Base-by-base conservation (phyloP, 2,113 vertebrate species). In the Eupsittula cactorum region DNA sequence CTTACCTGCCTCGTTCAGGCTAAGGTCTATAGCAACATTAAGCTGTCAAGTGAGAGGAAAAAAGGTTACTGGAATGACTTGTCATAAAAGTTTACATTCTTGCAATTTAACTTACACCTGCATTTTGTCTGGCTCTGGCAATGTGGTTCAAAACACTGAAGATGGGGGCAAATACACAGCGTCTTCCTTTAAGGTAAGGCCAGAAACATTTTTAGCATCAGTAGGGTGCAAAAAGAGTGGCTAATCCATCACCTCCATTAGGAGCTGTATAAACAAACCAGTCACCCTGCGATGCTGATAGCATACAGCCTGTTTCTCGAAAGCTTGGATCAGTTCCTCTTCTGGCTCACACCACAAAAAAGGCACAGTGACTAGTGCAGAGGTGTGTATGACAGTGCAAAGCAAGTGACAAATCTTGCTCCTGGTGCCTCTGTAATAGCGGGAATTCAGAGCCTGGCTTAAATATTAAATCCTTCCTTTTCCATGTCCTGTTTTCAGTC, bases 401-500 rank as follows among this genome's bases (percentile, higher is more conserved):
- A 83, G 49, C 69, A 53, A 94, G 82, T 77, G 93, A 53, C 23
- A 7, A 52, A 28, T 46, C 65, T 82, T 24, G 3, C 25, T 78
- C 42, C 60, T 5, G 1, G 5, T 55, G 27, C 35, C 47, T 96
- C 92, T 86, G 84, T 82, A 92, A 87, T 28, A 23, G 41, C 39
- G 23, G 20, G 42, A 73, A 95, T 93, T 92, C 82, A 83, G 92
- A 95, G 77, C 80, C 83, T 89, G 41, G 35, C 88, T 97, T 95
- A 96, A 91, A 97, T 95, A 95, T 65, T 88, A 88, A 88, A 79
- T 68, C 28, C 41, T 91, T 78, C 60, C 20, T 82, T 84, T 88
- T 33, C 77, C 49, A 27, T 7, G 6, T 25, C 52, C 42, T 12
- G 1, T 75, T 89, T 76, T 93, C 69, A 82, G 93, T 94, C 3